Conservation (phyloP, 2,113 vertebrate genomes). For the Pluvialis apricaria region DNA sequence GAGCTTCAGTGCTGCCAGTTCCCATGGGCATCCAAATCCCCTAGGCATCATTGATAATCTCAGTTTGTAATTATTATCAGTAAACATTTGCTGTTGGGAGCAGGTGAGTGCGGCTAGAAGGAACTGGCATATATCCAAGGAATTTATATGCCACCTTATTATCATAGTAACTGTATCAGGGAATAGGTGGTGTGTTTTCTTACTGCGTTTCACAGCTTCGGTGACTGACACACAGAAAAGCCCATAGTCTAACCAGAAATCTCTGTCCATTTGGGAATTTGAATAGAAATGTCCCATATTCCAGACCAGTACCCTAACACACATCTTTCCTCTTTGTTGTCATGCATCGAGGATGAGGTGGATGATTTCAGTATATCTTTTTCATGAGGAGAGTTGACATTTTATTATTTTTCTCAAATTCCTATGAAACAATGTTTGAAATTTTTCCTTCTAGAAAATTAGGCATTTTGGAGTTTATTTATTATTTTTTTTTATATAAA, state of each 20-base stretch:
- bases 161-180: neutral
- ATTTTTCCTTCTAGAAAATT: neutral
- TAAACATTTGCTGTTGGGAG: neutral
- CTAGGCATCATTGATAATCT: neutral
- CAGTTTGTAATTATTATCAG: neutral
- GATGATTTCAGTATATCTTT: neutral
- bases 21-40: neutral
- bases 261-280: neutral
- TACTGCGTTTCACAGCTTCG: fast-evolving
- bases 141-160: neutral
- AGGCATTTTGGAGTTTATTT: neutral
- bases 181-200: neutral
- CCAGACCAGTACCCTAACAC: neutral
- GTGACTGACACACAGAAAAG: neutral
- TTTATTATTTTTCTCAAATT: neutral
- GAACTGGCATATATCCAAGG: conserved; percentile 7
- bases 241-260: neutral
- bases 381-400: neutral
- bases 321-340: neutral
- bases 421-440: neutral
- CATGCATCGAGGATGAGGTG: neutral
- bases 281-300: neutral
- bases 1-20: neutral
- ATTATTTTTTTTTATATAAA: fast-evolving
- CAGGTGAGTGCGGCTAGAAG: neutral